These are phyloP conservation scores for Notamacropus eugenii DNA, from an alignment of 2,797 vertebrate species.

Conservation along the genomic window DNA sequence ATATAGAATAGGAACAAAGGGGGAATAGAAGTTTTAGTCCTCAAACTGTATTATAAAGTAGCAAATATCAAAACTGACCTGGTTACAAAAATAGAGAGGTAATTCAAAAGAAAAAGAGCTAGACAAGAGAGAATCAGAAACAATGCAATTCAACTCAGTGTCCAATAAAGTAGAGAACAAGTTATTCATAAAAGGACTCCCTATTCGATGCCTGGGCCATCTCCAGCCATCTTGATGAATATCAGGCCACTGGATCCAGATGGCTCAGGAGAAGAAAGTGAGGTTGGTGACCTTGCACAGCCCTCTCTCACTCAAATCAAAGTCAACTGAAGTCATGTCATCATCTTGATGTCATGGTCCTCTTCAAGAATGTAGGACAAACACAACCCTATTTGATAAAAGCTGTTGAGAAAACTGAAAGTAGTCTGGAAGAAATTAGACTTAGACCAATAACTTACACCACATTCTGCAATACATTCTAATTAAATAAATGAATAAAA, in stretches of 20 bases:
- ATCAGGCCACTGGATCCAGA: too few relatives aligned
- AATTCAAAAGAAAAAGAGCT: background rate
- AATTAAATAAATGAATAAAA: background rate
- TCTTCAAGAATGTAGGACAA: too few relatives aligned
- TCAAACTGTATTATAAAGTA: background rate
- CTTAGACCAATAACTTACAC: background rate
- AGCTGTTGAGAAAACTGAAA: background rate
- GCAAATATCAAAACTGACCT: background rate
- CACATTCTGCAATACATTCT: background rate
- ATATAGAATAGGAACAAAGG: background rate
- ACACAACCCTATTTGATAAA: background rate
- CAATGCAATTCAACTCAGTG: background rate
- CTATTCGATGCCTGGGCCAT: background rate
- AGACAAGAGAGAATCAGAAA: background rate
- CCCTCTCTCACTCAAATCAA: too few relatives aligned
- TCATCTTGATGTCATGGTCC: too few relatives aligned
- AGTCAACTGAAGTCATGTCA: too few relatives aligned
- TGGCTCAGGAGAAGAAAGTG: too few relatives aligned
- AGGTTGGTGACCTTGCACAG: too few relatives aligned
- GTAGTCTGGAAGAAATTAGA: background rate
- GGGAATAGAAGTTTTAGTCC: background rate
- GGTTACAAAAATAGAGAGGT: background rate
- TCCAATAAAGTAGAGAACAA: background rate
- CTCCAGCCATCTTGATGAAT: too few relatives aligned
- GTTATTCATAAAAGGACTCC: background rate